Evolutionary conservation across 92 coral and sea anemone genomes (phyloP).

Genomic region (Metridium senile): DNA sequence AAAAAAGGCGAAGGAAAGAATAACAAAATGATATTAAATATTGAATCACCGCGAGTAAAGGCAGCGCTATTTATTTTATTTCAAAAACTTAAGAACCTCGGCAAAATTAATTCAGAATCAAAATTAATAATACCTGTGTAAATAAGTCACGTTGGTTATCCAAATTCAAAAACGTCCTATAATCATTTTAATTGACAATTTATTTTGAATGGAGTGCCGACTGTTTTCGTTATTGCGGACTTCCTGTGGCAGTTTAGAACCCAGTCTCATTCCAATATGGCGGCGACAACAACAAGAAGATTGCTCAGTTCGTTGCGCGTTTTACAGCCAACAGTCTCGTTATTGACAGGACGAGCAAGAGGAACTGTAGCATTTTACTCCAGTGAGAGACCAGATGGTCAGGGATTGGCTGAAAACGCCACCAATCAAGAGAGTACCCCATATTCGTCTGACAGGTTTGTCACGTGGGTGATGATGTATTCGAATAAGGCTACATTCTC

Average conservation of each 20-base stretch:
- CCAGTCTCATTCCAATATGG: conserved; percentile 32
- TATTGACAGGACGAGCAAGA: conserved; percentile 4
- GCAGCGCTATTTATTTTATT: no score
- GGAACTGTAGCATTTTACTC: conserved; percentile 9
- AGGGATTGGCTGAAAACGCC: not conserved
- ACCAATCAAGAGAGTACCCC: not conserved
- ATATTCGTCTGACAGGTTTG: conserved; percentile 24
- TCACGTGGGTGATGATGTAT: not conserved
- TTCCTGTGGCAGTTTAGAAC: conserved; percentile 13
- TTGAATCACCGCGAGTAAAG: no score
- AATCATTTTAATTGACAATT: not conserved
- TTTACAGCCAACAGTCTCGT: conserved; percentile 9
- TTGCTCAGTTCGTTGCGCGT: not conserved
- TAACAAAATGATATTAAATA: no score
- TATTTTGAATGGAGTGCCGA: not conserved
- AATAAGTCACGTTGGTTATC: not conserved
- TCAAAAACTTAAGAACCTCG: not conserved
- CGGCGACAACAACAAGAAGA: conserved; percentile 17
- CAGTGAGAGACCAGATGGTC: conserved; percentile 24
- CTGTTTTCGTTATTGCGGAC: not conserved
- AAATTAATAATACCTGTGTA: not conserved
- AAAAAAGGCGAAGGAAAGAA: no score
- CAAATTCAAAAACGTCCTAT: not conserved
- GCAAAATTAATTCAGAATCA: no score
- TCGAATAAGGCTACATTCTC: no score